These are phyloP conservation scores for Phylloscopus collybita DNA, from an alignment of 2,797 vertebrate species.

Conservation along the genomic window DNA sequence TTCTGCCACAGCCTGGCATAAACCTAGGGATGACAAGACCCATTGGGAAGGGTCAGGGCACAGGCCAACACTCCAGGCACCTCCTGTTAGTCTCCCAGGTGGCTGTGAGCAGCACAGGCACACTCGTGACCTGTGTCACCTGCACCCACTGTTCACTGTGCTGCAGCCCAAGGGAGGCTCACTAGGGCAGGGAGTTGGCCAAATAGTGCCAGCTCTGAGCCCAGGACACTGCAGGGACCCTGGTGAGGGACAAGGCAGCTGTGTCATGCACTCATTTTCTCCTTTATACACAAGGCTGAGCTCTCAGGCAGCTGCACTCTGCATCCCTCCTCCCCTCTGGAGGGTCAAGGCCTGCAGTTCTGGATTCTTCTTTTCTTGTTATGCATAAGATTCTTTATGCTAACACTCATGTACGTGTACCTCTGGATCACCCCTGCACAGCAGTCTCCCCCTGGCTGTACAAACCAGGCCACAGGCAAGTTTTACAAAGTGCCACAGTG, in stretches of 20 bases:
- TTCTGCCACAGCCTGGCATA: background rate
- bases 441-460: background rate
- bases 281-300: background rate
- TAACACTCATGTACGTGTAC: rapidly evolving
- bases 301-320: background rate
- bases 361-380: background rate
- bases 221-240: background rate
- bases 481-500: background rate
- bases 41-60: background rate
- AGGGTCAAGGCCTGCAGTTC: background rate
- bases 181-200: background rate
- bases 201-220: background rate
- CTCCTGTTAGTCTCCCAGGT: background rate
- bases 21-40: background rate
- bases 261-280: background rate
- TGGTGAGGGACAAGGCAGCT: background rate
- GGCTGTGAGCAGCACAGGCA: background rate
- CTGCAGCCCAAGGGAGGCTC: background rate
- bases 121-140: background rate
- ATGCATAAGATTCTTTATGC: background rate
- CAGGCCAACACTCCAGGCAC: background rate
- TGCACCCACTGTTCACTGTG: background rate
- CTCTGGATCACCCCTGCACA: background rate
- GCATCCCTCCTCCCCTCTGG: background rate
- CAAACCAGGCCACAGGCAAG: background rate